Base-by-base conservation (phyloP, 2,888 invertebrate species). In the Tachina fera region DNA sequence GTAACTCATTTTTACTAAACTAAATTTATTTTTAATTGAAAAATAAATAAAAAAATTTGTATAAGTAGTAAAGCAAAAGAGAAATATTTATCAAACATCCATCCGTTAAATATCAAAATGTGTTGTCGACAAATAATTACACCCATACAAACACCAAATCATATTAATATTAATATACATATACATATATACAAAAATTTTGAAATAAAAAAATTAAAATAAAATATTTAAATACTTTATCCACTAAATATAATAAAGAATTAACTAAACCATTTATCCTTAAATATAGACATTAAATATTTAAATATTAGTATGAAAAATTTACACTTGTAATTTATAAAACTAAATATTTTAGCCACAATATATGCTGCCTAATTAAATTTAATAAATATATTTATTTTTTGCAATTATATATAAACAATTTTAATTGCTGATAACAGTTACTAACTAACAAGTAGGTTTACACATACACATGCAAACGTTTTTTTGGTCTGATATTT, bases 71-170 rank as follows among this genome's bases (percentile, higher is more conserved):
- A 77, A 13, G 19, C 14, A 76, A 53, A 79, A 43, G 47, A 58
- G 47, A 58, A 53, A 53, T 61, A 56, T 61, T 79, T 83, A 86
- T 86, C 86, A 79, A 72, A 56, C 72, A 72, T 76, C 82, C 86
- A 86, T 86, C 86, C 86, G 82, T 86, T 79, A 78, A 63, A 86
- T 77, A 81, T 63, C 76, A 51, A 67, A 68, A 56, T 65, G 56
- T 72, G 76, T 78, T 78, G 79, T 80, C 70, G 65, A 71, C 68
- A 78, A 80, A 83, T 70, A 76, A 82, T 19, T 63, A 77, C 14
- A 60, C 11, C 41, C 19, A 84, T 9, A 53, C 53, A 49, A 43
- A 74, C 9, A 47, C 19, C 72, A 53, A 70, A 31, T 41, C 16
- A 75, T 61, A 47, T 39, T 19, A 3, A 8, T 16, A 49, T 14